Evolutionary conservation across 1,140 invertebrate species (phyloP).

Genomic region (Caerostris darwini): DNA sequence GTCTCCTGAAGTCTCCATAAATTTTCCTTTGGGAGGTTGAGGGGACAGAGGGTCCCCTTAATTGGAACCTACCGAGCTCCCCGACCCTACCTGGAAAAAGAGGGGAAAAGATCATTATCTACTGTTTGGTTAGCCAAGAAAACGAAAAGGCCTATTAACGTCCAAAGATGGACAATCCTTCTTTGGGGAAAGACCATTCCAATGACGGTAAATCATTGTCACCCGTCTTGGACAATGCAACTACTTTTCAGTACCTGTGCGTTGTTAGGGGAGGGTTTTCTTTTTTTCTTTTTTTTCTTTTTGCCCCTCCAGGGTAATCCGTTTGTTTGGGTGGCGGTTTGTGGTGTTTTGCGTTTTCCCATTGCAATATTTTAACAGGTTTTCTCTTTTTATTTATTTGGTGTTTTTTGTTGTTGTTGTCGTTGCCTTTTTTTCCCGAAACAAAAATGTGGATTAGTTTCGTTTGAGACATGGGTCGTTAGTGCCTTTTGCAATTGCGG

Average conservation of each 20-base stretch:
- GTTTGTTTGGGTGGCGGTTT: background rate
- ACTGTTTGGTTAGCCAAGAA: constrained; percentile 48
- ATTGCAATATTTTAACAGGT: background rate
- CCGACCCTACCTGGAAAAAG: constrained; percentile 7
- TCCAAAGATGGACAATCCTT: constrained; percentile 36
- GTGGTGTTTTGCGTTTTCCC: background rate
- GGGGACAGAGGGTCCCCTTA: background rate
- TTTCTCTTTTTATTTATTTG: too few species aligned
- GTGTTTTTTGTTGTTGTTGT: background rate
- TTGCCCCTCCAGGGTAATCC: background rate
- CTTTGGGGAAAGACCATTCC: background rate
- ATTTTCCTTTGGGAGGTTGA: background rate
- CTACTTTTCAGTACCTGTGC: background rate
- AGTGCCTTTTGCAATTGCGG: too few species aligned
- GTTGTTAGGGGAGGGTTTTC: background rate
- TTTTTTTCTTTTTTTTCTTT: background rate
- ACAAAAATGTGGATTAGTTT: too few species aligned
- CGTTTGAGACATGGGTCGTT: too few species aligned
- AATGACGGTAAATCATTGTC: constrained; percentile 56
- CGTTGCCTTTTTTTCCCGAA: too few species aligned
- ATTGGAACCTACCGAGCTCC: constrained; percentile 34
- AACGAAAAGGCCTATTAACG: constrained; percentile 49
- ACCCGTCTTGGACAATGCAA: constrained; percentile 1
- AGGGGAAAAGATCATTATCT: constrained; percentile 47
- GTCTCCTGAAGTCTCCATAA: constrained; percentile 10